Evolutionary conservation across 2,113 vertebrate genomes (phyloP), one percentile per base, ranked within the genome.

Genomic region (Donacobius atricapilla): DNA sequence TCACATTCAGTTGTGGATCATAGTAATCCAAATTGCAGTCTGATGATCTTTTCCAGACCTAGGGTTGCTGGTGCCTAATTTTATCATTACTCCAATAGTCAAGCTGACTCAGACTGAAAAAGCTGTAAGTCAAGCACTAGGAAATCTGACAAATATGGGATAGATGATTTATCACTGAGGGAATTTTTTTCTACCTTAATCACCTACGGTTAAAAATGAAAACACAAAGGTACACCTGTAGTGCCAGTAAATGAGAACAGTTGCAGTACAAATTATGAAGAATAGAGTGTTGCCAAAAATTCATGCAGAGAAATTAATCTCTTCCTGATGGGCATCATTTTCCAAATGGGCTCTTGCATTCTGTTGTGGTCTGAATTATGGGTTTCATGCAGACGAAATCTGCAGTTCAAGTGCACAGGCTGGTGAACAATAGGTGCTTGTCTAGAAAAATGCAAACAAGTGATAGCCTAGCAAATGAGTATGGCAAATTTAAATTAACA

Each of bases 371-470:
- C 92, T 97, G 92, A 96, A 92, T 97, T 89, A 96, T 90, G 93
- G 71, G 78, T 94, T 96, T 91, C 91, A 91, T 69, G 91, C 75
- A 88, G 95, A 93, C 58, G 83, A 63, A 86, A 93, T 94, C 94
- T 94, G 94, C 71, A 88, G 57, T 91, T 91, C 84, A 93, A 93
- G 64, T 90, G 81, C 78, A 90, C 1, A 27, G 84, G 70, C 58
- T 93, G 79, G 70, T 94, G 95, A 96, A 90, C 90, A 95, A 91
- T 94, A 96, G 90, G 71, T 93, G 77, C 37, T 87, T 96, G 75
- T 90, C 85, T 91, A 83, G 78, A 96, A 91, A 95, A 94, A 94
- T 73, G 58, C 90, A 96, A 97, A 90, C 90, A 96, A 91, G 87
- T 88, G 70, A 88, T 80, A 91, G 63, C 19, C 73, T 90, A 63